Evolutionary conservation across 2,797 vertebrate species (phyloP), one percentile per base, ranked within the genome.

Genomic region (Falco columbarius): DNA sequence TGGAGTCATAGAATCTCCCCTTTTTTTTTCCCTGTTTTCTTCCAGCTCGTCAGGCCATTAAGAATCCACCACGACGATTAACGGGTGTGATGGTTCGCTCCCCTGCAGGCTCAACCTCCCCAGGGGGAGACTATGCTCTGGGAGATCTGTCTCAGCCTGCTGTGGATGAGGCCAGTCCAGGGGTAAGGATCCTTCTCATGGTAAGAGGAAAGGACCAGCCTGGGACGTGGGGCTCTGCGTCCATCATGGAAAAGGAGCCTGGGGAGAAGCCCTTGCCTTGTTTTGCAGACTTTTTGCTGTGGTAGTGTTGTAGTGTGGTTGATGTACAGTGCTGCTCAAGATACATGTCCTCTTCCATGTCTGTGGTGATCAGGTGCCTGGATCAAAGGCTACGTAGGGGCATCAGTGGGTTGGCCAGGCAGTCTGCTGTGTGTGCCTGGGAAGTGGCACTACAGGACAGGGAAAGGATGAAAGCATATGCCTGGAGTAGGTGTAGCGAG

Each of bases 11-110:
- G 63, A 54, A 40, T 93, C 73, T 92, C 36, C 86, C 70, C 92
- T 91, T 94, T 71, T 91, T 14, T 89, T 83, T 38, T 11, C 11
- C 38, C 34, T 95, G 61, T 46, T 96, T 38, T 97, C 30, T 98
- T 98, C 71, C 97, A 99, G 99, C 99, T 98, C 99, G 99, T 92
- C 99, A 99, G 98, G 99, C 98, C 95, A 98, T 99, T 97, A 99
- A 99, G 98, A 99, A 98, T 97, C 98, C 98, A 0, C 98, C 99
- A 14, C 99, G 99, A 91, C 98, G 99, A 66, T 94, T 98, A 63
- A 97, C 98, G 1, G 98, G 98, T 67, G 97, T 99, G 96, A 98
- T 98, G 97, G 98, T 99, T 91, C 98, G 98, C 70, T 99, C 98
- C 24, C 98, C 99, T 56, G 98, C 98, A 82, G 98, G 98, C 84